Base-by-base conservation (phyloP, 2,113 vertebrate genomes). In the Rhadina sibilatrix region DNA sequence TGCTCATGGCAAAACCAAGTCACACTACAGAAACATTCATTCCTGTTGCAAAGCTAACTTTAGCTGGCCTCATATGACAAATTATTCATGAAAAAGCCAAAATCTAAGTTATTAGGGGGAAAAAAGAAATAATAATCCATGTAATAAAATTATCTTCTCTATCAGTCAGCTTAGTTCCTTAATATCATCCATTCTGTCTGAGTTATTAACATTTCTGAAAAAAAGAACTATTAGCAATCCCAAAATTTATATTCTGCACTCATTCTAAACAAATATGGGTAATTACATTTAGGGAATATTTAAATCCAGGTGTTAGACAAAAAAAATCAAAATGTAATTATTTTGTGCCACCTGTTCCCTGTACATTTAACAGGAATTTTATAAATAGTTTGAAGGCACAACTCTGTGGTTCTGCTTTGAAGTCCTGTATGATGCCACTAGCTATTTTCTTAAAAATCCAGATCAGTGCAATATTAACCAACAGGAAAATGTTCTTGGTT, bases 311-410 rank as follows among this genome's bases (percentile, higher is more conserved):
- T 95, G 90, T 97, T 90, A 75, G 75, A 76, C 22, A 44, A 95
- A 96, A 79, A 79, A 91, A 97, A 94, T 93, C 89, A 97, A 97
- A 97, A 97, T 75, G 91, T 56, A 95, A 87, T 96, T 94, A 96
- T 97, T 97, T 94, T 96, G 91, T 97, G 96, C 97, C 98, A 98
- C 98, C 97, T 98, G 97, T 97, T 98, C 95, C 93, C 92, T 87
- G 59, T 85, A 85, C 75, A 87, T 88, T 94, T 93, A 95, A 96
- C 72, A 96, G 89, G 92, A 97, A 97, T 97, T 97, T 97, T 91
- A 96, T 71, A 96, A 97, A 95, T 42, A 95, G 91, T 97, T 66
- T 95, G 96, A 97, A 97, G 94, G 96, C 93, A 97, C 33, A 95
- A 78, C 85, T 94, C 83, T 47, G 76, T 50, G 54, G 82, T 89